Evolutionary conservation across 2,113 vertebrate species (phyloP).

Genomic region (Chitala chitala): DNA sequence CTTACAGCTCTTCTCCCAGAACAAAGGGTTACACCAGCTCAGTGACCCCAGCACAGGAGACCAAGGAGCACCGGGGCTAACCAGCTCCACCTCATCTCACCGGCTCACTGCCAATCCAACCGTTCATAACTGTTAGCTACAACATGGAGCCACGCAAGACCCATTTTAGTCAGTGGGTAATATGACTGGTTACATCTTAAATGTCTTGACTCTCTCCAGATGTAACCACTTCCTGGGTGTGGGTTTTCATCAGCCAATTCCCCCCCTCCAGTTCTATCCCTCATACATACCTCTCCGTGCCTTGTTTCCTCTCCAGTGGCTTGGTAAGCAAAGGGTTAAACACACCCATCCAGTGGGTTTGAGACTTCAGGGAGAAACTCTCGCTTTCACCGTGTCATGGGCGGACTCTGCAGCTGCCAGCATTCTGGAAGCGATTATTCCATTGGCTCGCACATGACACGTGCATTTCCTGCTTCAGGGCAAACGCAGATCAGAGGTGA

Average conservation of each 20-base stretch:
- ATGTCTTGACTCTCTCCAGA: no score
- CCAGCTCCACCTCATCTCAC: no score
- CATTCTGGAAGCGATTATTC: slow-evolving; percentile 41
- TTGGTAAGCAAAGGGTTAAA: slow-evolving; percentile 1
- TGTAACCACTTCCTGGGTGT: no score
- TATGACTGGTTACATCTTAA: no score
- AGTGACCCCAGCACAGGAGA: no score
- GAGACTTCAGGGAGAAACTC: not conserved
- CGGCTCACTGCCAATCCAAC: no score
- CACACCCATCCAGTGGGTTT: not conserved
- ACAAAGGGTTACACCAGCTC: no score
- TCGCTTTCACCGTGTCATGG: slow-evolving; percentile 1
- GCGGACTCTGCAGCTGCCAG: slow-evolving; percentile 12
- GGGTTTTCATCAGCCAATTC: not conserved
- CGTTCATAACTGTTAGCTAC: no score
- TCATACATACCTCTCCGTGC: not conserved
- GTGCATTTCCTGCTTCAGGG: slow-evolving; percentile 33
- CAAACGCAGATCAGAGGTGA: slow-evolving; percentile 12
- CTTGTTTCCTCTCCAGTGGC: not conserved
- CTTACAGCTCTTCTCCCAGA: no score
- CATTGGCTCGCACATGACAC: slow-evolving; percentile 20
- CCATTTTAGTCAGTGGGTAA: no score
- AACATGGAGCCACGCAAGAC: no score
- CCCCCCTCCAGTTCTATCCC: not conserved
- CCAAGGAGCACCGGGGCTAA: no score